These are phyloP conservation scores for Hemibagrus guttatus DNA, from an alignment of 2,797 vertebrate genomes.

Conservation along the genomic window DNA sequence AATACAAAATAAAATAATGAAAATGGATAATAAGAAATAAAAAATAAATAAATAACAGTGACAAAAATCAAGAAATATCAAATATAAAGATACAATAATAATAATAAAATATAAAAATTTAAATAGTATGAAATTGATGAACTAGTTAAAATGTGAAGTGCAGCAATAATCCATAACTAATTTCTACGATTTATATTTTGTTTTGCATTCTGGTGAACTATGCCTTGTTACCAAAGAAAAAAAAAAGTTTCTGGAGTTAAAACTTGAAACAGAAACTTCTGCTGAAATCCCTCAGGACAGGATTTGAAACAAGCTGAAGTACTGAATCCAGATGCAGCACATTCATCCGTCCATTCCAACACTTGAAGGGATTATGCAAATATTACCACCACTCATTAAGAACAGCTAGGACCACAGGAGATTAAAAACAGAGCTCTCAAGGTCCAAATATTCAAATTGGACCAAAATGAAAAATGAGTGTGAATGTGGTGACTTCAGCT, in stretches of 20 bases:
- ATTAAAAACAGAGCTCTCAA: constrained; percentile 14
- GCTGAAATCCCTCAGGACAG: constrained; percentile 8
- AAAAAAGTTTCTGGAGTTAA: constrained; percentile 2
- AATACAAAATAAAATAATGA: not conserved
- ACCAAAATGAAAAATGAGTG: not conserved
- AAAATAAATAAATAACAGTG: not conserved
- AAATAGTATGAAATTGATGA: no score
- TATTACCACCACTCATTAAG: constrained; percentile 24
- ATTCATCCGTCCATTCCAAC: not conserved
- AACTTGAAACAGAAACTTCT: not conserved
- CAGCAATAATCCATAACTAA: not conserved
- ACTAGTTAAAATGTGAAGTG: no score
- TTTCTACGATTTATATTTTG: not conserved
- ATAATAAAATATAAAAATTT: not conserved
- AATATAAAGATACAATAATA: not conserved
- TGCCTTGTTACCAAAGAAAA: not conserved
- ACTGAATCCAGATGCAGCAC: not conserved
- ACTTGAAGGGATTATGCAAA: constrained; percentile 44
- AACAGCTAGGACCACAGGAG: constrained; percentile 11
- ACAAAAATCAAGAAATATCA: not conserved
- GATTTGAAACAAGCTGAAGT: not conserved
- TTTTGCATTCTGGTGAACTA: not conserved
- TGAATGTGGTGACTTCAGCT: not conserved
- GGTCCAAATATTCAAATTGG: constrained; percentile 24
- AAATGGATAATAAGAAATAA: no score